Conservation (phyloP, 2,888 invertebrate genomes). For the Drosophila cracens region DNA sequence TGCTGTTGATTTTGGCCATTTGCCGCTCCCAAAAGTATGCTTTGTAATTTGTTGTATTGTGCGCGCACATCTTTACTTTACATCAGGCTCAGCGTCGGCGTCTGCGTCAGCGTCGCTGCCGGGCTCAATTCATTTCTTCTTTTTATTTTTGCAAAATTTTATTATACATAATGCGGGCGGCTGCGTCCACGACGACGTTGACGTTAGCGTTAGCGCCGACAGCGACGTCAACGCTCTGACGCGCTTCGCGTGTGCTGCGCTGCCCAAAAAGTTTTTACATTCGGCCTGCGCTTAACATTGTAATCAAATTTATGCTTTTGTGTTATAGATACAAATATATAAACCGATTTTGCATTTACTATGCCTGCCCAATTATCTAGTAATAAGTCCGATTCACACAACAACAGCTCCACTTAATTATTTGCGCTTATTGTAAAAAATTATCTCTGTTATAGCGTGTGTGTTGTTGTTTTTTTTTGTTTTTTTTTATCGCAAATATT, state of each 20-base stretch:
- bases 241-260: conserved; percentile 54
- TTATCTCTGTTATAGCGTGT: conserved; percentile 11
- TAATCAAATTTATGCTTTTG: conserved; percentile 61
- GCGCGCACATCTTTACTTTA: conserved; percentile 75
- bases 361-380: not conserved
- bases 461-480: not conserved
- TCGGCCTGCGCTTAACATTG: conserved; percentile 58
- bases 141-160: conserved; percentile 67
- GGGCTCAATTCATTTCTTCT: conserved; percentile 50
- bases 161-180: conserved; percentile 74
- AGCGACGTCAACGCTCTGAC: conserved; percentile 59
- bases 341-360: conserved; percentile 12
- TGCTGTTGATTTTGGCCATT: conserved; percentile 75
- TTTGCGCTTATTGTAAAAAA: not conserved
- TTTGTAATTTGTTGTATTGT: conserved; percentile 76
- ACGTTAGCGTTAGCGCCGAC: conserved; percentile 30
- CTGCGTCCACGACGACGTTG: conserved; percentile 32
- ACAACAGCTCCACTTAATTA: not conserved
- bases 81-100: conserved; percentile 31
- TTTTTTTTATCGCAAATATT: conserved; percentile 2
- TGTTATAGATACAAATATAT: conserved; percentile 58
- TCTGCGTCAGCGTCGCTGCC: conserved; percentile 42
- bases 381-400: not conserved
- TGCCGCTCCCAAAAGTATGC: conserved; percentile 79
- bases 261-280: conserved; percentile 49